Percentiles rank a stretch among this genome's conserved stretches.
These are phyloP conservation scores for Schlechtendalia chinensis DNA, from an alignment of 1,140 invertebrate species.

Conservation along the genomic window DNA sequence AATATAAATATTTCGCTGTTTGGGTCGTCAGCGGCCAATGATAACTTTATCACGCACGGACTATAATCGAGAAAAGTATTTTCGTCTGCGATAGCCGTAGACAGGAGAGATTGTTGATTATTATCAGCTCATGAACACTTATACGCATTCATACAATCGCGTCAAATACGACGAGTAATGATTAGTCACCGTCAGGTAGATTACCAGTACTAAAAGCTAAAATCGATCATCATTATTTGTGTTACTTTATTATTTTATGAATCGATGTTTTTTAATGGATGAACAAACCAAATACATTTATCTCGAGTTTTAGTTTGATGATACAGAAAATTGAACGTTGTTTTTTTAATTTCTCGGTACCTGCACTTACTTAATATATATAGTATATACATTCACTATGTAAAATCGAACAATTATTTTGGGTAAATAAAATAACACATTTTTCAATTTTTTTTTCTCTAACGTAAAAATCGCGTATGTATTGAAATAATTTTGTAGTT, in stretches of 20 bases:
- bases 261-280: not conserved
- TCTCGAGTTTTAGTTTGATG: not conserved
- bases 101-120: too few species aligned
- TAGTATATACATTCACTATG: not conserved
- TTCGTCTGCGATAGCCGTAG: too few species aligned
- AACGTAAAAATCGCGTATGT: too few species aligned
- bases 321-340: not conserved
- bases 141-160: not conserved
- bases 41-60: too few species aligned
- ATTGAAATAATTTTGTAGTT: too few species aligned
- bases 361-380: not conserved
- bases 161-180: not conserved
- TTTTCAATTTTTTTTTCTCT: too few species aligned
- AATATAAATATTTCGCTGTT: too few species aligned
- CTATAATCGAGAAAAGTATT: too few species aligned
- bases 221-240: slow-evolving; percentile 27
- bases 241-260: not conserved
- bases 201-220: slow-evolving; percentile 5
- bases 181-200: not conserved
- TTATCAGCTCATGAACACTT: too few species aligned
- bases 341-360: not conserved
- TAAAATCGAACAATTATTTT: not conserved
- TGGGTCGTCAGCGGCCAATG: too few species aligned
- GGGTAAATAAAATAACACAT: too few species aligned
- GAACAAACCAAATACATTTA: not conserved